Conservation (phyloP, 2,113 vertebrate genomes). For the Acanthisitta chloris region DNA sequence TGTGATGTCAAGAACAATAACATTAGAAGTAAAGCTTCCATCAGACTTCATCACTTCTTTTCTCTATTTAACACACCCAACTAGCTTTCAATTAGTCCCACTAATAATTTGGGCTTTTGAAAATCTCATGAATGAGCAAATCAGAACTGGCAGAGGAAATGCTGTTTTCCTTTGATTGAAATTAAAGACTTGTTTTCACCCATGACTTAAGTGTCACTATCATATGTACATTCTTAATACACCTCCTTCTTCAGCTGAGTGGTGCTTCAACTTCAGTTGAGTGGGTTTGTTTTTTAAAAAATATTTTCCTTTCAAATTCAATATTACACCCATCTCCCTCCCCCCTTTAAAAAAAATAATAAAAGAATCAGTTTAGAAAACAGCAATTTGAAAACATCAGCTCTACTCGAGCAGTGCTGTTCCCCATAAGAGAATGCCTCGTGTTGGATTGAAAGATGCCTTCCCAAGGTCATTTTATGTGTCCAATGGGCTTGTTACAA, state of each 20-base stretch:
- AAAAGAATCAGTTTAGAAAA: neutral
- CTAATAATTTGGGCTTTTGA: constrained; percentile 40
- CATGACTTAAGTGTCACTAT: constrained; percentile 9
- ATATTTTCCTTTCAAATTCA: neutral
- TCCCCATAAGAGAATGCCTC: neutral
- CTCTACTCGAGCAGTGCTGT: neutral
- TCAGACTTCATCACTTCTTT: neutral
- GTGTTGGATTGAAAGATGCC: constrained; percentile 6
- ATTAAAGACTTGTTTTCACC: constrained; percentile 35
- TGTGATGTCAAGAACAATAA: neutral
- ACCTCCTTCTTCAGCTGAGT: constrained; percentile 35
- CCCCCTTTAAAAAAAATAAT: neutral
- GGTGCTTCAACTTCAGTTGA: constrained; percentile 39
- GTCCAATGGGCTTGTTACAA: constrained; percentile 19
- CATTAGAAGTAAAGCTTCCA: constrained; percentile 3
- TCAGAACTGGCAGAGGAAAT: constrained; percentile 15
- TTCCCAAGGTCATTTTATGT: constrained; percentile 44
- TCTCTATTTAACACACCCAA: neutral
- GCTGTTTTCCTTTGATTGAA: constrained; percentile 19
- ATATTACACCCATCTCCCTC: constrained; percentile 1
- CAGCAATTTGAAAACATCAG: neutral
- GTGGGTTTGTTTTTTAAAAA: constrained; percentile 38
- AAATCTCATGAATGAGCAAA: constrained; percentile 32
- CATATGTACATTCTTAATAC: neutral
- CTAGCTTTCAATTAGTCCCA: neutral